Conservation (phyloP, 1,140 invertebrate genomes). For the Drosophila kikkawai region DNA sequence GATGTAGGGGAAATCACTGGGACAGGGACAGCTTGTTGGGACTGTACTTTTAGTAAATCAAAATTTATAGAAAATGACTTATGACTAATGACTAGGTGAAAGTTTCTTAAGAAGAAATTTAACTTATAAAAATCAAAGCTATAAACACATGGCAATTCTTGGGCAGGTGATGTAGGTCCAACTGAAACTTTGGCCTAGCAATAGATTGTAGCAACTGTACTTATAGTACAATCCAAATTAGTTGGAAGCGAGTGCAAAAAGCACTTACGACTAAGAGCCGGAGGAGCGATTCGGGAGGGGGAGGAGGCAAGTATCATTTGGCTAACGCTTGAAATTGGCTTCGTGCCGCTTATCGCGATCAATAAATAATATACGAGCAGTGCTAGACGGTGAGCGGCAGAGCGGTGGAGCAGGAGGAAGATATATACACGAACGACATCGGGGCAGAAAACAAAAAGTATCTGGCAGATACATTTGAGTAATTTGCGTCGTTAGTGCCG, state of each 20-base stretch:
- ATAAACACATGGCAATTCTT: background rate
- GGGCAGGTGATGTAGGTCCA: background rate
- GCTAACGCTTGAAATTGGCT: constrained; percentile 77
- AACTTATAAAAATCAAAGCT: background rate
- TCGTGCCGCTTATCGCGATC: constrained; percentile 83
- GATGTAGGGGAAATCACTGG: constrained; percentile 65
- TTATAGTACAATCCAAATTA: constrained; percentile 11
- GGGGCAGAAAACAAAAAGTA: constrained; percentile 71
- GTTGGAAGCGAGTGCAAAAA: constrained; percentile 54
- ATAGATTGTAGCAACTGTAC: constrained; percentile 35
- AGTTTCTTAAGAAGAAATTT: no score
- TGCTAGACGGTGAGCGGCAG: constrained; percentile 34
- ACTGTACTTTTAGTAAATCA: constrained; percentile 28
- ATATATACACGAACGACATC: constrained; percentile 62
- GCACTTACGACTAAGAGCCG: constrained; percentile 53
- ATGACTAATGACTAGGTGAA: no score
- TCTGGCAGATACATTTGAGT: constrained; percentile 82
- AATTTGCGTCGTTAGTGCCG: constrained; percentile 82
- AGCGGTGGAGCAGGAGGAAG: constrained; percentile 11
- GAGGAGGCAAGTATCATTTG: constrained; percentile 67
- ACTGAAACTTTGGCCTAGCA: background rate
- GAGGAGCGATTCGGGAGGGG: background rate
- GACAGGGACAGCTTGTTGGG: constrained; percentile 4
- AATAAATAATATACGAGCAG: constrained; percentile 82
- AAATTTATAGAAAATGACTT: background rate